A percentile compares a stretch with the other conserved stretches of the same genome.
Evolutionary conservation across 2,113 vertebrate genomes (phyloP).

Genomic region (Ochotona princeps): DNA sequence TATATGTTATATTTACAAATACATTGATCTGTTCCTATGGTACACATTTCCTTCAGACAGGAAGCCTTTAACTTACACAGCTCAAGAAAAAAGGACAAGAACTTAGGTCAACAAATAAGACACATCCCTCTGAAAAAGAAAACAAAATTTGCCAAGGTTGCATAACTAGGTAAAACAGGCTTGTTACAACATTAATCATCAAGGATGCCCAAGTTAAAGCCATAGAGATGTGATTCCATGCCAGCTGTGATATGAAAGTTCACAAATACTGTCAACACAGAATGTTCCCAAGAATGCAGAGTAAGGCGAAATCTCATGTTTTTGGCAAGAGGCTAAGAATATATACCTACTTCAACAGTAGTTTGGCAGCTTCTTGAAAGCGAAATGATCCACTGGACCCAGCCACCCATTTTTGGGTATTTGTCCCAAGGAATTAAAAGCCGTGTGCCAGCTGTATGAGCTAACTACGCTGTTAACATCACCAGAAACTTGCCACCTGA

Average conservation of each 20-base stretch:
- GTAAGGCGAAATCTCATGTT: fast-evolving
- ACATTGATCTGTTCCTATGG: neutral
- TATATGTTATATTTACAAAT: neutral
- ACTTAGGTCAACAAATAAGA: neutral
- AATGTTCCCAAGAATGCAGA: fast-evolving
- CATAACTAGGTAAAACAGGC: constrained; percentile 57
- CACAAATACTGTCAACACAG: neutral
- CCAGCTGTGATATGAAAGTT: neutral
- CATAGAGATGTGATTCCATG: neutral
- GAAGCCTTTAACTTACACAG: neutral
- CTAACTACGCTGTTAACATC: neutral
- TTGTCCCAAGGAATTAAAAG: neutral
- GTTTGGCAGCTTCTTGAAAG: neutral
- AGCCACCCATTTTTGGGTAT: neutral
- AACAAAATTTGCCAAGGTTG: constrained; percentile 53
- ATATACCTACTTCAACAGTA: neutral
- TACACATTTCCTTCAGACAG: neutral
- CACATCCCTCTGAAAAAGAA: constrained; percentile 9
- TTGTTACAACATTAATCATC: constrained; percentile 59
- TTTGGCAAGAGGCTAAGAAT: neutral
- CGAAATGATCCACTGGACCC: neutral
- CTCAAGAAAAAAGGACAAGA: constrained; percentile 15
- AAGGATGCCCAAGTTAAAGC: neutral
- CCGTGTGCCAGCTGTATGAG: fast-evolving
- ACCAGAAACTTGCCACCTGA: neutral